These are phyloP conservation scores for Diarsia brunnea DNA, from an alignment of 2,888 invertebrate genomes.

Conservation along the genomic window DNA sequence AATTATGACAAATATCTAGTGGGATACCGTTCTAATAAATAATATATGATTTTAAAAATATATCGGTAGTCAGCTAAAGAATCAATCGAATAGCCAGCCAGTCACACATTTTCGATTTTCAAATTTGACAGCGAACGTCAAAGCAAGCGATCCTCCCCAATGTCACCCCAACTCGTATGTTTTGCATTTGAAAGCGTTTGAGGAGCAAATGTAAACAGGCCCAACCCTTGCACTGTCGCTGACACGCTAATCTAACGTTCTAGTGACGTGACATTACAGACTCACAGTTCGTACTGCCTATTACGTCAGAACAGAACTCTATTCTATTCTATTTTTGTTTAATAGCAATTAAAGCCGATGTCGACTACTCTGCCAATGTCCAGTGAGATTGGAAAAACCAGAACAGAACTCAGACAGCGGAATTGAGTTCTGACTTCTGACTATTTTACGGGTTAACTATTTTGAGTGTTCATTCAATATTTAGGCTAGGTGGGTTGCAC, in stretches of 20 bases:
- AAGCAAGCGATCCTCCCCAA: conserved; percentile 18
- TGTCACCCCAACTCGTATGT: conserved; percentile 37
- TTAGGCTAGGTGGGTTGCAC: neutral
- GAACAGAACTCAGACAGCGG: conserved; percentile 2
- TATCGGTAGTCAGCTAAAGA: neutral
- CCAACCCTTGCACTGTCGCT: conserved; percentile 57
- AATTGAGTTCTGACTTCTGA: conserved; percentile 13
- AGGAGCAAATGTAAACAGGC: conserved; percentile 48
- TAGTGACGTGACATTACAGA: conserved; percentile 14
- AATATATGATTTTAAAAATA: neutral
- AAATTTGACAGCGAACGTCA: conserved; percentile 36
- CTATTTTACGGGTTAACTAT: neutral
- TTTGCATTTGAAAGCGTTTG: conserved; percentile 64
- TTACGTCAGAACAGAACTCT: conserved; percentile 22
- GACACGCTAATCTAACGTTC: conserved; percentile 54
- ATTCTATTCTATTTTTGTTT: too few species aligned
- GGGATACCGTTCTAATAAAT: neutral
- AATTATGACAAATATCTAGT: neutral
- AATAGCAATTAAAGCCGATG: too few species aligned
- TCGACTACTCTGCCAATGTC: too few species aligned
- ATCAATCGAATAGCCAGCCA: neutral
- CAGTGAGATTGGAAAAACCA: too few species aligned
- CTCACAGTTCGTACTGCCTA: neutral
- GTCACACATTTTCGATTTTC: conserved; percentile 25
- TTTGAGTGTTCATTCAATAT: conserved; percentile 3